phyloP scores from a whole-genome alignment of 2,797 vertebrate genomes.

The Phrynocephalus vlangalii region DNA sequence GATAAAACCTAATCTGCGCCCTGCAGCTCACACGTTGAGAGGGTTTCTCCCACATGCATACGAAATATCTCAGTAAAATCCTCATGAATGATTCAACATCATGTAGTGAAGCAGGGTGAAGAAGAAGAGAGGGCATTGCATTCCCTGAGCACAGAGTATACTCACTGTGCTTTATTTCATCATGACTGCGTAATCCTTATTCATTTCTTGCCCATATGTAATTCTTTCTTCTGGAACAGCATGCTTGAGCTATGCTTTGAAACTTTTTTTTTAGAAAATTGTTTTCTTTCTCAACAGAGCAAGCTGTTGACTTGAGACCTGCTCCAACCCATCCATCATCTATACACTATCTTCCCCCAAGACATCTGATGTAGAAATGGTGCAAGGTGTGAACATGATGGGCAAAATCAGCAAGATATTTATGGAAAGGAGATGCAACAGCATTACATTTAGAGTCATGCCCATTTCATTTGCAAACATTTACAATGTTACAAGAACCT shows the following conservation, averaged over 20 bases:
- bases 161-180: background rate
- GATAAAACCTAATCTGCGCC: background rate
- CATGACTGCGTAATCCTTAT: background rate
- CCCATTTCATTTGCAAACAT: background rate
- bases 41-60: background rate
- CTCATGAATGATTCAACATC: background rate
- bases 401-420: background rate
- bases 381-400: background rate
- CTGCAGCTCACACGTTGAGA: background rate
- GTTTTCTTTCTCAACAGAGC: background rate
- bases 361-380: background rate
- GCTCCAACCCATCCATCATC: background rate
- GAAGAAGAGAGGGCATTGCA: background rate
- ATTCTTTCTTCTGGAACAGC: background rate
- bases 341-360: background rate
- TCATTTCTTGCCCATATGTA: background rate
- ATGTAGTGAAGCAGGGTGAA: background rate
- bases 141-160: background rate
- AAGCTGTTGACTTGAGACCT: background rate
- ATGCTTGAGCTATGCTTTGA: background rate
- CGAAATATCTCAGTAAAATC: background rate
- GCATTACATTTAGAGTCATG: background rate
- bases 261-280: no score
- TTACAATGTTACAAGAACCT: background rate
- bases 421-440: background rate